A percentile compares a stretch with the other conserved stretches of the same genome.
Evolutionary conservation across 2,888 invertebrate species (phyloP).

Genomic region (Spilarctia lutea): DNA sequence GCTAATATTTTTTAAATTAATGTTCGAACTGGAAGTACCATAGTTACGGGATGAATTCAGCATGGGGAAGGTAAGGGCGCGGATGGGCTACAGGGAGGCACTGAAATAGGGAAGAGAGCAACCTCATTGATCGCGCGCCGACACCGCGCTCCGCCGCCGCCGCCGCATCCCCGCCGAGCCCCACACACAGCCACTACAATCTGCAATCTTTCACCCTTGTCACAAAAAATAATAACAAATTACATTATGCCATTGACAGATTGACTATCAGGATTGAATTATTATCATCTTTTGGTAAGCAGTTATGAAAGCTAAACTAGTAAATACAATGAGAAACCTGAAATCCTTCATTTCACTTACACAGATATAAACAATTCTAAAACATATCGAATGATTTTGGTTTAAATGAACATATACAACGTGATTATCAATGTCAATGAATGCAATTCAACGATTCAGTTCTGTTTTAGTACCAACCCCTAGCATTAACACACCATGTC

Average conservation of each 20-base stretch:
- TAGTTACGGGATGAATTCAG: conserved; percentile 69
- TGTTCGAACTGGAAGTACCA: conserved; percentile 72
- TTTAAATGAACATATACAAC: not conserved
- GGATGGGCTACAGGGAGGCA: conserved; percentile 53
- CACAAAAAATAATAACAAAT: conserved; percentile 38
- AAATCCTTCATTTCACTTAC: not conserved
- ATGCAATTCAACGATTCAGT: not conserved
- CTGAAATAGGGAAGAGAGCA: conserved; percentile 61
- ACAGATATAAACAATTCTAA: not conserved
- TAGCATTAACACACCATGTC: not conserved
- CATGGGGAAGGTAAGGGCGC: conserved; percentile 54
- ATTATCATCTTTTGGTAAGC: not conserved
- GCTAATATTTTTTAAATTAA: conserved; percentile 67
- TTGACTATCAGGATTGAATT: not conserved
- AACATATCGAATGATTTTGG: not conserved
- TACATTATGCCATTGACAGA: conserved; percentile 18
- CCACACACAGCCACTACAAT: conserved; percentile 70
- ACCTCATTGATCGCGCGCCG: conserved; percentile 84
- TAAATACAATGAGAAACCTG: not conserved
- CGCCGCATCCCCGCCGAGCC: conserved; percentile 57
- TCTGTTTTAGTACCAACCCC: not conserved
- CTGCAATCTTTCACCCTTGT: conserved; percentile 57
- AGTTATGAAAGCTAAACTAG: not conserved
- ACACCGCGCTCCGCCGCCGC: conserved; percentile 60
- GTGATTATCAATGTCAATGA: not conserved